Base-by-base conservation (phyloP, 2,113 vertebrate genomes). In the Colinus virginianus region DNA sequence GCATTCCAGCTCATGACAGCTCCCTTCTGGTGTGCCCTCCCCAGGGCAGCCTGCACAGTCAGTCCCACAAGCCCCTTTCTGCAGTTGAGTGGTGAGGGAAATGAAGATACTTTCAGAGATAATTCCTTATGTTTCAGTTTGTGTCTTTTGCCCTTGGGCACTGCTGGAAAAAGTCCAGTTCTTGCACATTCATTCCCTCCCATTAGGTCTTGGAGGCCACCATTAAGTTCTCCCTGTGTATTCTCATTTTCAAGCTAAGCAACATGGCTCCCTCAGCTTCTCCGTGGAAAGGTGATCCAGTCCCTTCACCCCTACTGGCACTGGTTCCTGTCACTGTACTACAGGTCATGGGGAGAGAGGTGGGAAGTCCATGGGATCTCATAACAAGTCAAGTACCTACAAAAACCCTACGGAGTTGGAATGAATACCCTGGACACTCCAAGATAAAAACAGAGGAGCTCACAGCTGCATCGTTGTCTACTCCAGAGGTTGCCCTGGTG, bases 1-100 rank as follows among this genome's bases (percentile, higher is more conserved):
- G 32, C 6, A 1, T 18, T 36, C 1, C 3, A 26, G 26, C 45
- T 6, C 1, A 42, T 22, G 21, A 34, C n/a, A 23, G 58, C 21
- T 23, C 58, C 34, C 58, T 61, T 36, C 58, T 36, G 34, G 58
- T 22, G 34, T 61, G 58, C 58, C 21, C 21, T 23, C 14, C 21
- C 58, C n/a, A 36, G 5, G 21, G 34, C n/a, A 34, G 22, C n/a
- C 4, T 23, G 34, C 20, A 61, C 4, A 36, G 58, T 15, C 13
- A 36, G 58, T 25, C 58, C 22, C 58, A 61, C 11, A 21, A 19
- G 55, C 18, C 55, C 55, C 55, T 56, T 56, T n/a, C 32, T 19
- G 55, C 17, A n/a, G 30, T 20, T 61, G 58, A 61, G 58, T n/a
- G 36, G 58, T 36, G 58, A 26, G 23, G 13, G 13, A 26, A 26